Percentiles rank a stretch among this genome's conserved stretches.
These are phyloP conservation scores for Limnothrissa miodon DNA, from an alignment of 2,113 vertebrate species.

Conservation along the genomic window DNA sequence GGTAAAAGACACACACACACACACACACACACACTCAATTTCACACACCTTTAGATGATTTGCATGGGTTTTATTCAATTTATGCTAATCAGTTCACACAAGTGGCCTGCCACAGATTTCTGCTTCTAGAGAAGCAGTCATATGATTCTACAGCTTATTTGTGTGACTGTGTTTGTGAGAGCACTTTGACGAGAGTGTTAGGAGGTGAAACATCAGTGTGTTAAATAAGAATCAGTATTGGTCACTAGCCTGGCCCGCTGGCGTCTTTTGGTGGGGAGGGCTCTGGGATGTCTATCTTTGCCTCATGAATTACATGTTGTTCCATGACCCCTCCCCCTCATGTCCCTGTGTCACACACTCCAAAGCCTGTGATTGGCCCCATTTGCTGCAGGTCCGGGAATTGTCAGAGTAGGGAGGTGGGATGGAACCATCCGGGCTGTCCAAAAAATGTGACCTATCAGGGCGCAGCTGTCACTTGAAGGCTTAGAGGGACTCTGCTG, in stretches of 20 bases:
- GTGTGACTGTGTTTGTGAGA: neutral
- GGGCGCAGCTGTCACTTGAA: constrained; percentile 70
- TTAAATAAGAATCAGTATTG: neutral
- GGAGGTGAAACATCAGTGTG: neutral
- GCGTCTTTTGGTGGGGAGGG: constrained; percentile 10
- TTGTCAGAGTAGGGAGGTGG: constrained; percentile 53
- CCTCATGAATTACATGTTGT: constrained; percentile 55
- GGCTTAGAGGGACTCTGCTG: constrained; percentile 57
- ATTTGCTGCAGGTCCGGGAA: constrained; percentile 49
- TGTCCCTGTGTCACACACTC: constrained; percentile 53
- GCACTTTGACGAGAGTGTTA: neutral
- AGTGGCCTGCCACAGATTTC: neutral
- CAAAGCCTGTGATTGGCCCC: constrained; percentile 64
- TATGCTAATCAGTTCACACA: neutral
- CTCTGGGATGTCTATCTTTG: constrained; percentile 52
- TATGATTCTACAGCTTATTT: neutral
- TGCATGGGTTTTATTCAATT: neutral
- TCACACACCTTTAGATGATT: neutral
- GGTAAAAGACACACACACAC: neutral
- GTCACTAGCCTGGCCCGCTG: neutral
- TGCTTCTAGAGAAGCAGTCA: neutral
- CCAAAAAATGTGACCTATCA: constrained; percentile 55
- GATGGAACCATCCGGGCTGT: constrained; percentile 48
- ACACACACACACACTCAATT: no score
- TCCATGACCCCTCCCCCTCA: constrained; percentile 19